Percentiles rank a stretch among this genome's conserved stretches.
Evolutionary conservation across 2,113 vertebrate genomes (phyloP).

Genomic region (Paralichthys olivaceus): DNA sequence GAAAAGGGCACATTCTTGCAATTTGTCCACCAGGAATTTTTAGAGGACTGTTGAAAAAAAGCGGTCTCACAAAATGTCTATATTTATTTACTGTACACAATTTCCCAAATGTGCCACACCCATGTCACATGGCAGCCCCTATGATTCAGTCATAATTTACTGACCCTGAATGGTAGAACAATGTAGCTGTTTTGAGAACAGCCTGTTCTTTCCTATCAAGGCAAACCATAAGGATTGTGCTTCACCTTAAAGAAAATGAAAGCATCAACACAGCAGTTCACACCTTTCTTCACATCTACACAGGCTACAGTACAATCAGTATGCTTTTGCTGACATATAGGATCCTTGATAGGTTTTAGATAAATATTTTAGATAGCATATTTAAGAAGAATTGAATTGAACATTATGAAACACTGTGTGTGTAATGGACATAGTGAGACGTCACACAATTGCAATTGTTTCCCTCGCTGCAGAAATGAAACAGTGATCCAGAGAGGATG

Average conservation of each 20-base stretch:
- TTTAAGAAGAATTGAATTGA: background rate
- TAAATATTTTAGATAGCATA: background rate
- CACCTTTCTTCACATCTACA: background rate
- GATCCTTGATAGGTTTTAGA: background rate
- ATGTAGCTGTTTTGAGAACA: slow-evolving; percentile 57
- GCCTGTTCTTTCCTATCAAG: slow-evolving; percentile 20
- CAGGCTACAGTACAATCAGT: background rate
- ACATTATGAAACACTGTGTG: background rate
- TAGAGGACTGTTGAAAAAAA: slow-evolving; percentile 9
- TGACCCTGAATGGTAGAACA: slow-evolving; percentile 60
- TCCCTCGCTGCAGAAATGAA: background rate
- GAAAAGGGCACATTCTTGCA: slow-evolving; percentile 57
- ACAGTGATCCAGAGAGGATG: slow-evolving; percentile 27
- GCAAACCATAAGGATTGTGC: slow-evolving; percentile 27
- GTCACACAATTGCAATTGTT: slow-evolving; percentile 51
- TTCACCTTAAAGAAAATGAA: slow-evolving; percentile 52
- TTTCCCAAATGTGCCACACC: slow-evolving; percentile 2
- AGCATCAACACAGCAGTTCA: slow-evolving; percentile 14
- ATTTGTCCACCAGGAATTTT: slow-evolving; percentile 39
- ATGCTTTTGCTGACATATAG: background rate
- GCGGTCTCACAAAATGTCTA: background rate
- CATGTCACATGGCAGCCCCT: background rate
- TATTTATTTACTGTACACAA: background rate
- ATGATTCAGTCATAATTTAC: slow-evolving; percentile 17
- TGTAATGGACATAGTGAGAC: background rate